These are phyloP conservation scores for Pseudococcus viburni DNA, from an alignment of 2,888 invertebrate species.

Conservation along the genomic window DNA sequence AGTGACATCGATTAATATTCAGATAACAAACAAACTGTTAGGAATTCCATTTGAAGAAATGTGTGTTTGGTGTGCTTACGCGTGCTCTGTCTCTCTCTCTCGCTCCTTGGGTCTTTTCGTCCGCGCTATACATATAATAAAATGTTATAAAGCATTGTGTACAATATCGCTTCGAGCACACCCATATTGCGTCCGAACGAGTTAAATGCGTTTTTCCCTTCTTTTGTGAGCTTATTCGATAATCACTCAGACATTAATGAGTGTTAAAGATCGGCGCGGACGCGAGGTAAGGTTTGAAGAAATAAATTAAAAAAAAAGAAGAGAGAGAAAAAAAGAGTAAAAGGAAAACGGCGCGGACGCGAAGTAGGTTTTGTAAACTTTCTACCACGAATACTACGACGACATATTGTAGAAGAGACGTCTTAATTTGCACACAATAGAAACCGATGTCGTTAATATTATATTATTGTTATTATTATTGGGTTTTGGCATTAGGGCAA, in stretches of 20 bases:
- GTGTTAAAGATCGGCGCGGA: slow-evolving; percentile 1
- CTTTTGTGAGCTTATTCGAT: slow-evolving; percentile 60
- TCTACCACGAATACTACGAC: slow-evolving; percentile 56
- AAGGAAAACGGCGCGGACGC: slow-evolving; percentile 21
- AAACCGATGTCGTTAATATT: slow-evolving; percentile 64
- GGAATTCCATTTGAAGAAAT: slow-evolving; percentile 64
- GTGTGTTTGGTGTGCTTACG: slow-evolving; percentile 48
- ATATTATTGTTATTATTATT: slow-evolving; percentile 58
- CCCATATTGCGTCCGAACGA: slow-evolving; percentile 61
- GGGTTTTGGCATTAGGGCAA: slow-evolving; percentile 58
- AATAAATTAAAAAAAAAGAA: slow-evolving; percentile 42
- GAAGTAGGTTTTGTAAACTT: slow-evolving; percentile 65
- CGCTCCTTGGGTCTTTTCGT: not conserved
- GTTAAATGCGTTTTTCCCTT: slow-evolving; percentile 56
- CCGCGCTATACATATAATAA: slow-evolving; percentile 53
- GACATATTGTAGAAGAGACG: slow-evolving; percentile 43
- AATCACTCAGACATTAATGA: slow-evolving; percentile 62
- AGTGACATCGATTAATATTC: slow-evolving; percentile 65
- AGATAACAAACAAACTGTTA: slow-evolving; percentile 63
- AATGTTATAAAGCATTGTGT: slow-evolving; percentile 63
- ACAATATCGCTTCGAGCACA: slow-evolving; percentile 63
- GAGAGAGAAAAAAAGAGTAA: slow-evolving; percentile 18
- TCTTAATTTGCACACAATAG: slow-evolving; percentile 66
- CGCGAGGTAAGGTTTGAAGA: slow-evolving; percentile 22
- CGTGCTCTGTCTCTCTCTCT: not conserved